phyloP scores from a whole-genome alignment of 2,888 invertebrate genomes.

The Caenorhabditis uteleia region DNA sequence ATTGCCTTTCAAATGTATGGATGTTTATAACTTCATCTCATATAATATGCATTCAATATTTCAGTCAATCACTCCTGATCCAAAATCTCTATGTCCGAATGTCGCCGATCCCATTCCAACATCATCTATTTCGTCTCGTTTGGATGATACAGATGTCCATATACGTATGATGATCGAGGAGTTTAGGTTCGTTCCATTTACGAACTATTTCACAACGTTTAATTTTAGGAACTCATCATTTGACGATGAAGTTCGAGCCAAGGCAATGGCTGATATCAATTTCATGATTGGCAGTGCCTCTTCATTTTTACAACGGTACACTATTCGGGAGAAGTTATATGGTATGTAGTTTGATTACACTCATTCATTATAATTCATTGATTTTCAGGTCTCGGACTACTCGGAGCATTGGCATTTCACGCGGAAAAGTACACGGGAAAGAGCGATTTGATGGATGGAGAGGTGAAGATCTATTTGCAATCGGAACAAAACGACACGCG shows the following conservation, averaged over 20 bases:
- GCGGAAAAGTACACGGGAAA: background rate
- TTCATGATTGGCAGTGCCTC: constrained; percentile 23
- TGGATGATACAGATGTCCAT: constrained; percentile 16
- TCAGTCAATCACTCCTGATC: background rate
- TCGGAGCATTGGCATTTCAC: constrained; percentile 9
- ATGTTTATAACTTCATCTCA: background rate
- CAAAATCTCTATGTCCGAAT: no score
- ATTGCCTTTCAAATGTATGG: background rate
- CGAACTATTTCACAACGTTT: background rate
- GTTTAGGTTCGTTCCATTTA: constrained; percentile 6
- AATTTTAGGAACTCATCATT: constrained; percentile 4
- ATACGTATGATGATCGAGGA: constrained; percentile 18
- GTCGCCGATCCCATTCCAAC: background rate
- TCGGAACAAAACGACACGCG: constrained; percentile 12
- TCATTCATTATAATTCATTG: background rate
- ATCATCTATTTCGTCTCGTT: background rate
- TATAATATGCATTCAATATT: background rate
- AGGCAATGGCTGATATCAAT: constrained; percentile 35
- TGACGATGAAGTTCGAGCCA: constrained; percentile 5
- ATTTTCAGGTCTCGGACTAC: constrained; percentile 20
- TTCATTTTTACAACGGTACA: constrained; percentile 17
- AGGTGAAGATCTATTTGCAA: constrained; percentile 9
- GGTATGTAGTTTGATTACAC: constrained; percentile 6
- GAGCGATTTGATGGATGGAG: constrained; percentile 5
- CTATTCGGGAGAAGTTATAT: constrained; percentile 14